These are phyloP conservation scores for Hydraecia micacea DNA, from an alignment of 2,888 invertebrate genomes.

Conservation along the genomic window DNA sequence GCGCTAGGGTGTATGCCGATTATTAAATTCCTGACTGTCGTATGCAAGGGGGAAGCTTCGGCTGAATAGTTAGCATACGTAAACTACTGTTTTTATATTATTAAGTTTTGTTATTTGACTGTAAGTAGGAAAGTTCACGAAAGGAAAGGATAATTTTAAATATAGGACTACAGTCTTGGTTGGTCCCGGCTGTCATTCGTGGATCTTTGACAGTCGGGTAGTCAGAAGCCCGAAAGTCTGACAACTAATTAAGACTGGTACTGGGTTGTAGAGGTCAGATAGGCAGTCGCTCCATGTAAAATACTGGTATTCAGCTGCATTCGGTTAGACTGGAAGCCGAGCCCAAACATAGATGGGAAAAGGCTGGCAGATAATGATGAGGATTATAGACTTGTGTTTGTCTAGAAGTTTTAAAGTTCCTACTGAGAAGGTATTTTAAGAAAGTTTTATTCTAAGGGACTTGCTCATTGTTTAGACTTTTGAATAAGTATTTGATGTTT, in stretches of 20 bases:
- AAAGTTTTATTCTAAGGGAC: not conserved
- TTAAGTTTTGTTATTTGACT: not conserved
- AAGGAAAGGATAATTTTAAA: not conserved
- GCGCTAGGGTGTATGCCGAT: slow-evolving; percentile 34
- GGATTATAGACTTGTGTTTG: not conserved
- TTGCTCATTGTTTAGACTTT: not conserved
- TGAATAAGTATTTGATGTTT: not conserved
- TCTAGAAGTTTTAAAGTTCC: not conserved
- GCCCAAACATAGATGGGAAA: too few relatives aligned
- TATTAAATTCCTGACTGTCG: slow-evolving; percentile 56
- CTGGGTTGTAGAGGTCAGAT: too few relatives aligned
- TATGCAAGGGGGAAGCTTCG: slow-evolving; percentile 12
- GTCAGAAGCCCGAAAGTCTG: too few relatives aligned
- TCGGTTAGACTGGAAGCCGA: too few relatives aligned
- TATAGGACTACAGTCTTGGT: not conserved
- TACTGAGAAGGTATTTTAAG: not conserved
- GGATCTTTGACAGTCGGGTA: too few relatives aligned
- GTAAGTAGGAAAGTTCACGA: too few relatives aligned
- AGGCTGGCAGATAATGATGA: too few relatives aligned
- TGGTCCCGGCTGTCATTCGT: too few relatives aligned
- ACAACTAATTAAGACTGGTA: too few relatives aligned
- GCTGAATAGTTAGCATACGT: slow-evolving; percentile 46
- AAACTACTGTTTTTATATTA: slow-evolving; percentile 6
- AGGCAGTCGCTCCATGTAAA: too few relatives aligned
- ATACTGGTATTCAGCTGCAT: too few relatives aligned